Conservation (phyloP, 2,888 invertebrate species). For the Callimorpha dominula region DNA sequence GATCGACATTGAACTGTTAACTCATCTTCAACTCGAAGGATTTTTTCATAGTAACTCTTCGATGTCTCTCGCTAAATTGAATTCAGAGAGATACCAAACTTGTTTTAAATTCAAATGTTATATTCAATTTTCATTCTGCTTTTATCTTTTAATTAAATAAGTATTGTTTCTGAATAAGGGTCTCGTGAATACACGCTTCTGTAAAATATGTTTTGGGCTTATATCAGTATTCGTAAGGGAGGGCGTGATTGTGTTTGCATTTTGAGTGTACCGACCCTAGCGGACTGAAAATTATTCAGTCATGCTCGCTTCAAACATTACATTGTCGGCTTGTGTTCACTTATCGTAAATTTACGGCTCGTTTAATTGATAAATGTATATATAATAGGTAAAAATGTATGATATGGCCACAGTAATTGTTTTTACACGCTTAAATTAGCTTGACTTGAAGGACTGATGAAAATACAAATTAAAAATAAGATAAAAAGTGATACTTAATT, state of each 20-base stretch:
- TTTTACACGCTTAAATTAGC: no score
- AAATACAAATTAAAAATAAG: no score
- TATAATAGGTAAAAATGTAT: neutral
- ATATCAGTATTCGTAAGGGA: neutral
- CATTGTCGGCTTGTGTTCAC: constrained; percentile 18
- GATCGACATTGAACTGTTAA: no score
- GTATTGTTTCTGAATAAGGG: constrained; percentile 4
- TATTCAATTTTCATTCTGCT: neutral
- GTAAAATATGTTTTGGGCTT: neutral
- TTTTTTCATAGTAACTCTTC: neutral
- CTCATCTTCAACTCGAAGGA: no score
- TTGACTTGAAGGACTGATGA: no score
- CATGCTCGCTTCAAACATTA: constrained; percentile 20
- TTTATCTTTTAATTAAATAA: constrained; percentile 6
- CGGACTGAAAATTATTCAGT: constrained; percentile 27
- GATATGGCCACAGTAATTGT: no score
- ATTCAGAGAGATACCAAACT: neutral
- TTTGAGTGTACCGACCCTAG: constrained; percentile 30
- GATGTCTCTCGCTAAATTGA: neutral
- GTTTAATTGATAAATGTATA: constrained; percentile 1
- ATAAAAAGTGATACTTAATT: no score
- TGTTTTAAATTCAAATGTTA: neutral
- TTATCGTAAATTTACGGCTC: constrained; percentile 16
- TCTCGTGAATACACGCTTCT: neutral
- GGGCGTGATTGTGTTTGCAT: constrained; percentile 30